Base-by-base conservation (phyloP, 2,888 invertebrate genomes). In the Microctonus aethiopoides region DNA sequence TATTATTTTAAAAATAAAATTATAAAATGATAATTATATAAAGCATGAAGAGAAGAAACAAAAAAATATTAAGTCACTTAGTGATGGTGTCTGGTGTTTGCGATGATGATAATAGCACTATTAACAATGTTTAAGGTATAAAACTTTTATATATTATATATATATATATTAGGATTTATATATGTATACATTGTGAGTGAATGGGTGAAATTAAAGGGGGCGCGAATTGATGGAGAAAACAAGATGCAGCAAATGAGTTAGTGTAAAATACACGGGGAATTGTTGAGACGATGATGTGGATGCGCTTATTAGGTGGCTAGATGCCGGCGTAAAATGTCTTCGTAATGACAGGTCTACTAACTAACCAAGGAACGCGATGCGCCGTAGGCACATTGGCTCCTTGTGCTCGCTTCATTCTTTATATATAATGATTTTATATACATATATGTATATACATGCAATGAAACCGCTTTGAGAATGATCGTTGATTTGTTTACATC, bases 401-500 rank as follows among this genome's bases (percentile, higher is more conserved):
- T 51, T 60, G 65, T 54, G 60, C 39, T 68, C 32, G 46, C 10
- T 13, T 22, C 24, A 57, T 63, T 36, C 66, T 67, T 63, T 67
- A 32, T 52, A 41, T 71, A 39, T 36, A 16, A n/a, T n/a, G n/a
- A n/a, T 46, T 61, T 54, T 22, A 5, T 56, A 51, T 66, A 72
- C 69, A 69, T 70, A 72, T 71, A 67, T 70, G 60, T 64, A 67
- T 29, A 57, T 34, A 16, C 13, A 57, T 67, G 70, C 73, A 66
- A 46, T 63, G 63, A 41, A 67, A 72, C n/a, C 71, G 75, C 70
- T 61, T 70, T 71, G 74, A 68, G 72, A 61, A 68, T 76, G 74
- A 74, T 51, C 76, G 78, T 78, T 80, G 79, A 83, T 82, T 81
- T 84, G 83, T 84, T 84, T 84, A 84, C 84, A 84, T 79, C 84